phyloP scores from a whole-genome alignment of 2,113 vertebrate species.

The Ptilonorhynchus violaceus region DNA sequence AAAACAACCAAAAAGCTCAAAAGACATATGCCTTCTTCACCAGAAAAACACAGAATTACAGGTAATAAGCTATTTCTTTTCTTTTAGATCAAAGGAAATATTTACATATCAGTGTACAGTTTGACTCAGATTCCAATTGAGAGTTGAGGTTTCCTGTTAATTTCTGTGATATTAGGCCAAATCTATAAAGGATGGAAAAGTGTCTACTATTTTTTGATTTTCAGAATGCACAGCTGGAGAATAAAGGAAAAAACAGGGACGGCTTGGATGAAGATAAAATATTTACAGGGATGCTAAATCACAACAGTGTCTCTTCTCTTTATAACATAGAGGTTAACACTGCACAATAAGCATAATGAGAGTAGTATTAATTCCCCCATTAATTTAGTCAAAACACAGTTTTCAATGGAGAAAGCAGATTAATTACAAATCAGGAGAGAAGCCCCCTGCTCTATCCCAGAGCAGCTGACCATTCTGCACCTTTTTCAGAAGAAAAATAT shows the following conservation, averaged over 20 bases:
- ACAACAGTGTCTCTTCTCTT: background rate
- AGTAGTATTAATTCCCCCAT: background rate
- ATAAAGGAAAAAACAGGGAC: background rate
- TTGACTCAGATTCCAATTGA: background rate
- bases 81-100: background rate
- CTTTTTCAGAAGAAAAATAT: background rate
- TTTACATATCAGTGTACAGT: background rate
- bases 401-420: background rate
- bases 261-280: background rate
- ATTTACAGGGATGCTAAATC: background rate
- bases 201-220: background rate
- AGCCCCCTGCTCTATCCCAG: background rate
- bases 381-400: background rate
- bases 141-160: background rate
- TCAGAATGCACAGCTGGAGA: background rate
- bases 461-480: background rate
- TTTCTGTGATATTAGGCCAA: background rate
- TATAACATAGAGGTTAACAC: background rate
- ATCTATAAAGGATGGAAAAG: background rate
- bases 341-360: background rate
- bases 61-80: background rate
- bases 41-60: background rate
- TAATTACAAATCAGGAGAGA: background rate
- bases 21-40: background rate
- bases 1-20: background rate